A percentile compares a stretch with the other conserved stretches of the same genome.
phyloP scores from a whole-genome alignment of 2,888 invertebrate species.

The Ophion costatus region DNA sequence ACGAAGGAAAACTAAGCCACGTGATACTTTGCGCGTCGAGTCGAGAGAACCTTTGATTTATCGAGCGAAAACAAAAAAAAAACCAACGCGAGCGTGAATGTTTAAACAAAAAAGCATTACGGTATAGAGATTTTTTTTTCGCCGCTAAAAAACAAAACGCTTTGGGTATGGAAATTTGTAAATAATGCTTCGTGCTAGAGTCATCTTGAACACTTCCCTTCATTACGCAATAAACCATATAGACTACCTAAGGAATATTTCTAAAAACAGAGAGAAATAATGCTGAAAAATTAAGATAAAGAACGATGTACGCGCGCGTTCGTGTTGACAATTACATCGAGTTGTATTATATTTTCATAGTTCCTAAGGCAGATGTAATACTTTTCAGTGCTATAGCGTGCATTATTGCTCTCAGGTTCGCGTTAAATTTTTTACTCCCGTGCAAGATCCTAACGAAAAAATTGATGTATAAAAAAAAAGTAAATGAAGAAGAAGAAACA shows the following conservation, averaged over 20 bases:
- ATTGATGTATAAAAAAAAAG: conserved; percentile 21
- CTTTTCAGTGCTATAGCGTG: conserved; percentile 69
- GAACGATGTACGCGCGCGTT: conserved; percentile 52
- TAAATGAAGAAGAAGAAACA: conserved; percentile 24
- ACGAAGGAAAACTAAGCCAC: conserved; percentile 70
- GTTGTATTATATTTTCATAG: conserved; percentile 73
- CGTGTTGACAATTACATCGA: conserved; percentile 66
- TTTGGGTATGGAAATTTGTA: conserved; percentile 59
- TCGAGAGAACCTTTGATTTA: conserved; percentile 52
- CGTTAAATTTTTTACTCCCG: conserved; percentile 61
- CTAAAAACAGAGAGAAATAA: conserved; percentile 43
- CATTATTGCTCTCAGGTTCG: conserved; percentile 67
- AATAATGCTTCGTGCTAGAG: conserved; percentile 62
- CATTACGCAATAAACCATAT: conserved; percentile 60
- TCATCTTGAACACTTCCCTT: conserved; percentile 60
- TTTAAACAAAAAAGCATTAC: conserved; percentile 23
- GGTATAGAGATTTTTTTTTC: conserved; percentile 33
- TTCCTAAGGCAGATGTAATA: conserved; percentile 74
- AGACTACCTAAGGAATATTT: conserved; percentile 53
- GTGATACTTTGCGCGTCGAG: conserved; percentile 66
- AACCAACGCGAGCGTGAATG: conserved; percentile 11
- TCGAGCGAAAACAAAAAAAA: conserved; percentile 55
- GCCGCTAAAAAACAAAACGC: conserved; percentile 12
- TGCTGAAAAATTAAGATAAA: conserved; percentile 37
- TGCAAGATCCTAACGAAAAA: conserved; percentile 35